Base-by-base conservation (phyloP, 2,888 invertebrate species). In the Pterostichus niger region DNA sequence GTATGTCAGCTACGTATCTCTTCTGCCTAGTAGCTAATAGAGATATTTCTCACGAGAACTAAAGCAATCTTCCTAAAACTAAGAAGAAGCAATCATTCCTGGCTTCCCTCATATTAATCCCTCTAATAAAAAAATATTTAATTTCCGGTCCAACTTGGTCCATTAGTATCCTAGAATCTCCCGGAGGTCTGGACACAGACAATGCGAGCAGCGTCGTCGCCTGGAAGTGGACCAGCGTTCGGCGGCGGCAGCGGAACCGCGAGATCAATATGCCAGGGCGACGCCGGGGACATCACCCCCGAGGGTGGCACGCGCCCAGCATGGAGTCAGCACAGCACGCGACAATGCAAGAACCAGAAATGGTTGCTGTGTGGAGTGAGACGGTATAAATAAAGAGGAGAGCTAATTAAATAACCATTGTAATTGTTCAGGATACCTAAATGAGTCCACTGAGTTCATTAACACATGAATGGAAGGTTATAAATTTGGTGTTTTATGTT, bases 211-310 rank as follows among this genome's bases (percentile, higher is more conserved):
- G 40, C 40, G 40, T 40, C 68, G 44, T 44, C 15, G 68, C 15
- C 33, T 17, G 40, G 35, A 68, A 68, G 68, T 68, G 68, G 68
- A 68, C 68, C 44, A 68, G 68, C 68, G 68, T 44, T 68, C 68
- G 13, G 61, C 24, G 10, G 15, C 33, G 35, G 31, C 15, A 9
- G 35, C 31, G 40, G 15, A 68, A 68, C 68, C 68, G 68, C 68
- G 68, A 68, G 68, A 68, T 68, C 68, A 68, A 68, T 68, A 68
- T 68, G 40, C 68, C 68, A 44, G 68, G 15, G 35, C 33, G 68
- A 15, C 68, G 68, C 35, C 54, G 6, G 54, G 35, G 68, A 35
- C 40, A 4, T 4, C 24, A 17, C 59, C 59, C 24, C 24, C 24
- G 24, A 24, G 24, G 24, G 24, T 24, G 24, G 17, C 59, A 24